These are phyloP conservation scores for Onchidella celtica DNA, from an alignment of 2,888 invertebrate genomes.

Conservation along the genomic window DNA sequence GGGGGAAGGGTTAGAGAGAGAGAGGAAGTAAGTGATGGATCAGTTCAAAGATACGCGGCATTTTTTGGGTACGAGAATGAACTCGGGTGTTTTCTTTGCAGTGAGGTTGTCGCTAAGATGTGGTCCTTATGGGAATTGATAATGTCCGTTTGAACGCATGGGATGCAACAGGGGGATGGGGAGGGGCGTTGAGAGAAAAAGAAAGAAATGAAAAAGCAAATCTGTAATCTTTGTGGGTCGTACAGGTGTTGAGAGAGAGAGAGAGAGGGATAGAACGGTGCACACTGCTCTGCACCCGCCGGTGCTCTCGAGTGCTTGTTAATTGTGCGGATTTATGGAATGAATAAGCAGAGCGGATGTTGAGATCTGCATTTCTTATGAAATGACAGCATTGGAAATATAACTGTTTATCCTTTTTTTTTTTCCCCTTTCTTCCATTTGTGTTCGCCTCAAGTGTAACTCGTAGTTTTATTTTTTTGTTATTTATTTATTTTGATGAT, in stretches of 20 bases:
- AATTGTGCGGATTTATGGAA: background rate
- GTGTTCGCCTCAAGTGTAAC: too few relatives aligned
- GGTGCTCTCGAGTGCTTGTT: background rate
- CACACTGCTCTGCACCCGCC: background rate
- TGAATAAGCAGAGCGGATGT: constrained; percentile 1
- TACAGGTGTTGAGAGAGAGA: constrained; percentile 1
- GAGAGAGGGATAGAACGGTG: background rate
- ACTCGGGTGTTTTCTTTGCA: background rate
- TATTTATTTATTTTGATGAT: too few relatives aligned
- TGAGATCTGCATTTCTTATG: too few relatives aligned
- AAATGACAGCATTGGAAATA: too few relatives aligned
- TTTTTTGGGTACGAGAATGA: background rate
- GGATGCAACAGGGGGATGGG: background rate
- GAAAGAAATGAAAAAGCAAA: too few relatives aligned
- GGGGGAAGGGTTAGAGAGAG: background rate
- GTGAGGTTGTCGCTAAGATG: background rate
- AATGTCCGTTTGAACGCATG: background rate
- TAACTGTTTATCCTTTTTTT: too few relatives aligned
- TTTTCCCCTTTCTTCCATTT: too few relatives aligned
- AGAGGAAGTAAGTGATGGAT: background rate
- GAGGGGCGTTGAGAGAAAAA: too few relatives aligned
- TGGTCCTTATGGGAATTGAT: background rate
- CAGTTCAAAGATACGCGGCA: background rate
- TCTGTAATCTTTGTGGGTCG: background rate
- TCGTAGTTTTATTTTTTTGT: too few relatives aligned